phyloP scores from a whole-genome alignment of 2,113 vertebrate species.

The Girardinichthys multiradiatus region DNA sequence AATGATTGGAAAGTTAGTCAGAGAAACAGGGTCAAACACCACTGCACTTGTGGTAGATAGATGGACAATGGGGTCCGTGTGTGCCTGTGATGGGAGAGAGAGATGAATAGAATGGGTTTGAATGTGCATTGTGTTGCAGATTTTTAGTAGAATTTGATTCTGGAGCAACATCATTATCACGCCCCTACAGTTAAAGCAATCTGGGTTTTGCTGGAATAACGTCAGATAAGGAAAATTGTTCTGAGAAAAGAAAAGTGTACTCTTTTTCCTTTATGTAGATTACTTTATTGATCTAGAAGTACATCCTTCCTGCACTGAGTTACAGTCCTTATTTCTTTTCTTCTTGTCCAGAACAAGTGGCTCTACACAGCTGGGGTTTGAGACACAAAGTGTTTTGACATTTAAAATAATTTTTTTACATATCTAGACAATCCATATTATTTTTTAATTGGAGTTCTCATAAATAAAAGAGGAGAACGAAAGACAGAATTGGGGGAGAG shows the following conservation, averaged over 20 bases:
- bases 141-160: constrained; percentile 16
- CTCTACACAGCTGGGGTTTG: not conserved
- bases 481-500: constrained; percentile 8
- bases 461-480: not conserved
- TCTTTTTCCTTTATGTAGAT: constrained; percentile 40
- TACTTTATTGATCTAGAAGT: constrained; percentile 57
- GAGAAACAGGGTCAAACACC: constrained; percentile 63
- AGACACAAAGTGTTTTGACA: not conserved
- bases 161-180: constrained; percentile 11
- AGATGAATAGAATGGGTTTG: constrained; percentile 2
- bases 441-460: not conserved
- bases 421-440: not conserved
- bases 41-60: constrained; percentile 46
- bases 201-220: constrained; percentile 35
- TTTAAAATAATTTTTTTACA: not conserved
- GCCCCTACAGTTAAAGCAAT: not conserved
- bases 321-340: constrained; percentile 15
- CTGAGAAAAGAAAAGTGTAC: constrained; percentile 37
- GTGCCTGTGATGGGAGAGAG: constrained; percentile 7
- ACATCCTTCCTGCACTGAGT: constrained; percentile 7
- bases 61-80: constrained; percentile 13
- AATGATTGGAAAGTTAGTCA: constrained; percentile 69
- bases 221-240: constrained; percentile 51
- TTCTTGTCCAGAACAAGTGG: not conserved
- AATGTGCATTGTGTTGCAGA: constrained; percentile 40